Base-by-base conservation (phyloP, 2,113 vertebrate species). In the Perognathus longimembris region DNA sequence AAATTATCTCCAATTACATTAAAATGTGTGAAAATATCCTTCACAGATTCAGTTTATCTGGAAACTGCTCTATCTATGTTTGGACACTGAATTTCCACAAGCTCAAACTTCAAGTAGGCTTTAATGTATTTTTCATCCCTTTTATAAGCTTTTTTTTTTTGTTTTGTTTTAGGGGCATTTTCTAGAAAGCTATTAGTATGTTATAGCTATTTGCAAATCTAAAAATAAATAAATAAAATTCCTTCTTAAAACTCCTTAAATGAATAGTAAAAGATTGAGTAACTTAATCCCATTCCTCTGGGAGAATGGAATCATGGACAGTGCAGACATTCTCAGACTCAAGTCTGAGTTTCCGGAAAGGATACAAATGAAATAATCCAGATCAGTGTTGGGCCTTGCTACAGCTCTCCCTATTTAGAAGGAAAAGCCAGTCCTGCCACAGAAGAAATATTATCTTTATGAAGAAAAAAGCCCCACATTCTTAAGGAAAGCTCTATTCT, bases 11-110 rank as follows among this genome's bases (percentile, higher is more conserved):
- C 74, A 87, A 74, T 64, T 91, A 22, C 75, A 92, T 66, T 92
- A 92, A 95, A 92, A 92, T 57, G 32, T 89, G 81, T 82, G 89
- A 80, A 93, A 92, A 89, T 91, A 57, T 24, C 32, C 73, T 70
- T 82, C 54, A 67, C n/a, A 59, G 67, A 30, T 70, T 85, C 69
- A 90, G 22, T 93, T 82, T 91, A 75, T 79, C 85, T 85, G 61
- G 82, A 95, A 96, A 89, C 32, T 32, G 66, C 18, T 88, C 88
- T 71, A 79, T 59, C 42, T 92, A 9, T 86, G 9, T 83, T 94
- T 74, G 42, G 32, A 81, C 24, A 50, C 5, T 78, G 40, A 70
- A 34, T 69, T 89, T 90, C 81, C 36, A 88, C 28, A 90, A 88
- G 1, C 36, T 89, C 38, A 77, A 45, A 85, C 38, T 92, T 84